Base-by-base conservation (phyloP, 2,888 invertebrate species). In the Endomychus coccineus region DNA sequence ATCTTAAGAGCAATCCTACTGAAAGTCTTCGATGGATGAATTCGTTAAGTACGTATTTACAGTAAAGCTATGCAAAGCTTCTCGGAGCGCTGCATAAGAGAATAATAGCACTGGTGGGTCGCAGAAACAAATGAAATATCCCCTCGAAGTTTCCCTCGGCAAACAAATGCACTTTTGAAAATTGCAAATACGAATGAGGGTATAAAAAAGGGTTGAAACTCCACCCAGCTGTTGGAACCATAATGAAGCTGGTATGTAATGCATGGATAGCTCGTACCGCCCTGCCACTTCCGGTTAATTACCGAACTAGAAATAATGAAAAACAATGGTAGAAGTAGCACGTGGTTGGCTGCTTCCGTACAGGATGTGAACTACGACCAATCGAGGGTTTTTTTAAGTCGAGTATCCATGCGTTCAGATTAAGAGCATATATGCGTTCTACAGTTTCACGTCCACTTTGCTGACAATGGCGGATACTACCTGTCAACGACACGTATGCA, bases 221-320 rank as follows among this genome's bases (percentile, higher is more conserved):
- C 59, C 59, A 55, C 59, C 61, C 58, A 5, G 7, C 27, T 47
- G 35, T 46, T 48, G 50, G 49, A 51, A 51, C 51, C 48, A 55
- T 57, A 58, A 58, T 58, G 55, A 55, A 46, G 43, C 46, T 46
- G 46, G 29, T 15, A 28, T 28, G 16, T 15, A 25, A 28, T 45
- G 55, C 55, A 55, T 52, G 52, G 55, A 45, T 45, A 46, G 52
- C 48, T 42, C 46, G 55, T 49, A 49, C 56, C 59, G 58, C 59
- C 60, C 58, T 54, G 50, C 56, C 53, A 56, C 59, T 59, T 59
- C 62, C 62, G 55, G 55, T 52, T 61, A 59, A 62, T 62, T 61
- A 62, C 56, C 45, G 49, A 42, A 46, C 49, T 46, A 53, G 54
- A 56, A 57, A 58, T 55, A 46, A 39, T 50, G 51, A 59, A 61